These are phyloP conservation scores for Geothlypis trichas DNA, from an alignment of 2,113 vertebrate genomes.

Conservation along the genomic window DNA sequence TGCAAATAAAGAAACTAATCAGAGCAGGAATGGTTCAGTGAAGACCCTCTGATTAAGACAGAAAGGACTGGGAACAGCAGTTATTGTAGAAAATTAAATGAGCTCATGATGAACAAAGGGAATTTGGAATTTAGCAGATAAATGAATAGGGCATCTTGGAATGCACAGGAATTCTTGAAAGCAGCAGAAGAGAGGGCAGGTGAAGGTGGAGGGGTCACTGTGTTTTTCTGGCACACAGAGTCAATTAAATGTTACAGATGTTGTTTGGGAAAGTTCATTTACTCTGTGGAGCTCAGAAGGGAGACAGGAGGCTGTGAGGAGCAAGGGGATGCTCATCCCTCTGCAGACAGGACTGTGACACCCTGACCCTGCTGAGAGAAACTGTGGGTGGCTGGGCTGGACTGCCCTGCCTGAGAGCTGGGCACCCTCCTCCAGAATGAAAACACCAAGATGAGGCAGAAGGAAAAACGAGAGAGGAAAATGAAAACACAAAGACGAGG, in stretches of 20 bases:
- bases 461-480: neutral
- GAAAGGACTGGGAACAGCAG: neutral
- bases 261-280: neutral
- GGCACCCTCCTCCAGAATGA: neutral
- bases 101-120: neutral
- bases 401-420: neutral
- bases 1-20: neutral
- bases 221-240: neutral
- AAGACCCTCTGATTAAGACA: neutral
- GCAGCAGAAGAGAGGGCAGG: neutral
- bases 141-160: neutral
- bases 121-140: neutral
- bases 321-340: neutral
- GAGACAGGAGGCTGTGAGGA: neutral
- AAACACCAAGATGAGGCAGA: neutral
- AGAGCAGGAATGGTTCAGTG: neutral
- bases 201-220: neutral
- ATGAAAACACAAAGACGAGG: neutral
- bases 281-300: neutral
- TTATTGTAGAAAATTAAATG: neutral
- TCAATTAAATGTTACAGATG: neutral
- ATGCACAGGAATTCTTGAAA: neutral
- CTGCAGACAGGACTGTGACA: neutral
- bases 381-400: neutral
- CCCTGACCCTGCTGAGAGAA: neutral